Conservation (phyloP, 2,113 vertebrate species). For the Tringa solitaria region DNA sequence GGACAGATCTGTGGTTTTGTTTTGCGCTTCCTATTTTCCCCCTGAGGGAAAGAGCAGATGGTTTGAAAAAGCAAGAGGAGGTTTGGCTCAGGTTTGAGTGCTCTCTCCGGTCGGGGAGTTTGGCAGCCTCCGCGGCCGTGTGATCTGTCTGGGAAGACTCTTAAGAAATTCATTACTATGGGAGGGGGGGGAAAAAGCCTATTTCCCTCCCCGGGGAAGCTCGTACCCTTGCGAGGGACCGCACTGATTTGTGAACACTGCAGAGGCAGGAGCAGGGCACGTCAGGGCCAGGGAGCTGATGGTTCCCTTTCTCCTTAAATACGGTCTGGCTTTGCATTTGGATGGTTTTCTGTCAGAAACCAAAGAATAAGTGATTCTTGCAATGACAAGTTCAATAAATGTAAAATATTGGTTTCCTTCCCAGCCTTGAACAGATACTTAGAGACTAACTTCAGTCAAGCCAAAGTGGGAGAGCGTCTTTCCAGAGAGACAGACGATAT, state of each 20-base stretch:
- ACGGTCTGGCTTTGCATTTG: not conserved
- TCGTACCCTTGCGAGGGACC: fast-evolving
- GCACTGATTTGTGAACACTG: not conserved
- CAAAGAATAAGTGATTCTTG: not conserved
- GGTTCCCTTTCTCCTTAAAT: not conserved
- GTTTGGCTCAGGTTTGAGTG: not conserved
- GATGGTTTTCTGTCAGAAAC: not conserved
- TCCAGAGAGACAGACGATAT: not conserved
- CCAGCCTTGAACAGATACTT: not conserved
- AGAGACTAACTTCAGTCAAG: not conserved
- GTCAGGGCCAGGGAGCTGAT: not conserved
- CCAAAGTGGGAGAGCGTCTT: not conserved
- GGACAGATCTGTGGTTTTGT: not conserved
- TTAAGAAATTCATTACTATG: not conserved
- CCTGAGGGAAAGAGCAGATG: not conserved
- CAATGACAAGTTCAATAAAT: not conserved
- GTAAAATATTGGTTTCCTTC: not conserved
- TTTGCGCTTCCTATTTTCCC: not conserved
- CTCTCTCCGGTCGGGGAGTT: not conserved
- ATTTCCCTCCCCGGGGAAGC: not conserved
- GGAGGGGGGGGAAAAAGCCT: fast-evolving
- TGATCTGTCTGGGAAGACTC: not conserved
- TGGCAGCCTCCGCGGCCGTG: not conserved
- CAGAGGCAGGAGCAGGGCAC: not conserved
- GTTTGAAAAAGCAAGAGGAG: not conserved